Evolutionary conservation across 2,797 vertebrate species (phyloP), one percentile per base, ranked within the genome.

Genomic region (Crax fasciolata): DNA sequence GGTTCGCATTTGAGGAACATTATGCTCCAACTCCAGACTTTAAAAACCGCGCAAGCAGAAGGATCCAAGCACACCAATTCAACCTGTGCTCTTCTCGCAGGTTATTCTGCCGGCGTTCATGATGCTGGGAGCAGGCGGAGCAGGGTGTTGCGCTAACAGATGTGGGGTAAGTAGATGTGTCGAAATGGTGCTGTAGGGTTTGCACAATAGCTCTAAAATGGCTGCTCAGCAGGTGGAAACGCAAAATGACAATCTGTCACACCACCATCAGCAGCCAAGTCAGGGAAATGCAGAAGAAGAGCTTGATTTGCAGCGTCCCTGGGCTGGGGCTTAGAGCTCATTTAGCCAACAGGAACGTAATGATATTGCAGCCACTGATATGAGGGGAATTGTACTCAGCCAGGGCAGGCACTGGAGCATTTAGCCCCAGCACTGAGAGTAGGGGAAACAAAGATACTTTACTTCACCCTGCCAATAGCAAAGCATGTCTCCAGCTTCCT

Each of bases 141-240:
- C 96, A 43, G 94, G 94, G 82, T 97, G 95, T 85, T 98, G 96
- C 24, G 84, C 96, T 86, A 98, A 97, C 92, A 96, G 96, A 67
- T 97, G 95, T 84, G 94, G 94, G 94, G 96, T 98, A 96, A 98
- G 97, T 84, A 90, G 58, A 67, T 30, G 35, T 94, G 91, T 67
- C 86, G 91, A 94, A 93, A 93, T 32, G 61, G 35, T 70, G 46
- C 35, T 44, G 2, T 8, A 13, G 39, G 8, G 41, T 70, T 94
- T 93, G 61, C 39, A 38, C 38, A 94, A 93, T 15, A 77, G 61
- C 27, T 83, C 52, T 77, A 66, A 86, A 80, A 79, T n/a, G 61
- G 82, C 80, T 81, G 61, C 78, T 95, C 85, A 91, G 73, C 81
- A 87, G 46, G 44, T 83, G 72, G 59, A 85, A 87, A 84, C 0